phyloP scores from a whole-genome alignment of 1,140 invertebrate species.

The Drosophila repleta region DNA sequence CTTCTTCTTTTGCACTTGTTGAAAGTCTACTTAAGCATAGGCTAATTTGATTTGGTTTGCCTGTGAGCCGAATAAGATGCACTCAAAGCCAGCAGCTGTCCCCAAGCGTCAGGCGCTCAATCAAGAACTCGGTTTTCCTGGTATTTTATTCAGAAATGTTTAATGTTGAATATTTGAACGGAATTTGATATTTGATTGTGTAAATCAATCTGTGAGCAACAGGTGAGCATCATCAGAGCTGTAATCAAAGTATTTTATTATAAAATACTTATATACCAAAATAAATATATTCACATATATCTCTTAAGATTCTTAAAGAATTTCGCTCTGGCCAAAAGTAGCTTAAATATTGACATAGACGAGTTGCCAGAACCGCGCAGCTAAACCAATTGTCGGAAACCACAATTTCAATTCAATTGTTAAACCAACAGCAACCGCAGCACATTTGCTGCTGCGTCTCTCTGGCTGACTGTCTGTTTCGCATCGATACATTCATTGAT shows the following conservation, averaged over 20 bases:
- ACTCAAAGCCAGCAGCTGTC: conserved; percentile 5
- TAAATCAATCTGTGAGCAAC: too few species aligned
- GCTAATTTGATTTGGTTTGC: conserved; percentile 16
- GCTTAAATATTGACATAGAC: neutral
- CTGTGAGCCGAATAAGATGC: neutral
- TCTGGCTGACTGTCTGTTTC: conserved; percentile 11
- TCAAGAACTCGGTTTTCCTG: neutral
- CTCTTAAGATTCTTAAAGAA: too few species aligned
- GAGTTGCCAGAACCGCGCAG: neutral
- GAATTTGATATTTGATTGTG: too few species aligned
- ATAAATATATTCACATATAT: too few species aligned
- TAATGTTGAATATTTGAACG: too few species aligned
- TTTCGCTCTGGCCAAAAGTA: neutral
- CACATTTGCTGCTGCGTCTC: conserved; percentile 23
- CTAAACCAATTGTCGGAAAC: conserved; percentile 15
- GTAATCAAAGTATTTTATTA: too few species aligned
- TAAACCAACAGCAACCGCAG: conserved; percentile 15
- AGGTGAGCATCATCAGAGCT: too few species aligned
- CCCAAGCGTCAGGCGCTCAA: neutral
- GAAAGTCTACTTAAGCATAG: conserved; percentile 13
- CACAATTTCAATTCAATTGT: conserved; percentile 34
- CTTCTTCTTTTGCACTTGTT: conserved; percentile 5
- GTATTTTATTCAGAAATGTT: too few species aligned
- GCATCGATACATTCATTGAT: conserved; percentile 45
- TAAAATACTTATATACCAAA: too few species aligned